These are phyloP conservation scores for Marmota flaviventris DNA, from an alignment of 2,113 vertebrate species.

Conservation along the genomic window DNA sequence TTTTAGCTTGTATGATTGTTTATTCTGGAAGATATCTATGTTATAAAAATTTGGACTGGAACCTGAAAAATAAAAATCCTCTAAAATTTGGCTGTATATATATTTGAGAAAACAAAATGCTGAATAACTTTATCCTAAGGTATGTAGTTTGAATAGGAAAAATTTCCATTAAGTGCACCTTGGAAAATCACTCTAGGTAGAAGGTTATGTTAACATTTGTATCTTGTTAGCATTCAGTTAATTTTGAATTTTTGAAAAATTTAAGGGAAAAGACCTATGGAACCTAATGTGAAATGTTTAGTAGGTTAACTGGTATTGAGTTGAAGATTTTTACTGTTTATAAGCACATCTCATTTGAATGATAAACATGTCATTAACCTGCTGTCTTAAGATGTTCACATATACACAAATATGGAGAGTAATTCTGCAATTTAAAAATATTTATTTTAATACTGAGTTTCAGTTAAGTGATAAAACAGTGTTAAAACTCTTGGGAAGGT, in stretches of 20 bases:
- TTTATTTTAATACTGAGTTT: slow-evolving; percentile 79
- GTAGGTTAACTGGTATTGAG: slow-evolving; percentile 67
- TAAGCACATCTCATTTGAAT: slow-evolving; percentile 66
- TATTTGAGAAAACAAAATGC: slow-evolving; percentile 73
- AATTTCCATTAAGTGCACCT: slow-evolving; percentile 59
- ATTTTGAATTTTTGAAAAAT: slow-evolving; percentile 67
- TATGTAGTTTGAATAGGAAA: slow-evolving; percentile 77
- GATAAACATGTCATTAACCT: slow-evolving; percentile 76
- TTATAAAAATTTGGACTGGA: slow-evolving; percentile 54
- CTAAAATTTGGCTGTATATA: not conserved
- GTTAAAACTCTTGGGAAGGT: slow-evolving; percentile 74
- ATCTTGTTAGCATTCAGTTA: slow-evolving; percentile 55
- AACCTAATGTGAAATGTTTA: slow-evolving; percentile 75
- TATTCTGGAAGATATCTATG: slow-evolving; percentile 13
- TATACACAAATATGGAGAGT: slow-evolving; percentile 56
- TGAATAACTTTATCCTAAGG: slow-evolving; percentile 49
- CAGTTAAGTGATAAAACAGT: slow-evolving; percentile 81
- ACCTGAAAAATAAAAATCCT: not conserved
- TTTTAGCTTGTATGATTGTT: slow-evolving; percentile 72
- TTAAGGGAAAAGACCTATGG: slow-evolving; percentile 79
- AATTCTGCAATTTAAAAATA: slow-evolving; percentile 74
- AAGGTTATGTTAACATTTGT: slow-evolving; percentile 63
- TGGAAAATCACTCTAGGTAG: slow-evolving; percentile 44
- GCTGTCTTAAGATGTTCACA: slow-evolving; percentile 78
- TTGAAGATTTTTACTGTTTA: slow-evolving; percentile 68